Base-by-base conservation (phyloP, 53 echinoderm and acorn worm species). In the Arbacia lixula region DNA sequence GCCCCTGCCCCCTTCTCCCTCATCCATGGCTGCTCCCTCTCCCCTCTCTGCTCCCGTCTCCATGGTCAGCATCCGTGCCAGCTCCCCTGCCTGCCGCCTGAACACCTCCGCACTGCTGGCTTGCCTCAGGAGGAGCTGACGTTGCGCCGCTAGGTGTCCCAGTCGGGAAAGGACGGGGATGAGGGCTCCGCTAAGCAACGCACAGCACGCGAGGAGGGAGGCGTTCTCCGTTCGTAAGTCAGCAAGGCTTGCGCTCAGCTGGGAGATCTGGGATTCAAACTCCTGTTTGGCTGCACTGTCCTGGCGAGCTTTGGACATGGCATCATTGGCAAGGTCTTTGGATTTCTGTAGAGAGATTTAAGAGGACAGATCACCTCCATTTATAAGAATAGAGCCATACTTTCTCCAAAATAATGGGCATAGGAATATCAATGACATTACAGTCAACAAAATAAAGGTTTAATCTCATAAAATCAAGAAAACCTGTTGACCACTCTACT, bases 111-210 rank as follows among this genome's bases (percentile, higher is more conserved):
- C 81, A 1, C 58, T 36, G 31, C 33, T 38, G 19, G 95, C 56
- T 36, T 91, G 95, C 43, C 74, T 67, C 84, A 88, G 85, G 12
- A 99, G 79, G 6, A 91, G 33, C 1, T 84, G 74, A 60, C 99
- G 86, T 85, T 99, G 94, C 21, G 86, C 75, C 1, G 92, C 88
- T 6, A 99, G 85, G 29, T 88, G 88, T 5, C 57, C 88, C 34
- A 92, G 62, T 19, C 90, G 91, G 24, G 69, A 35, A 67, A 85
- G 87, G 31, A 88, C 85, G 12, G 95, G 92, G 32, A 90, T 71
- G 43, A 95, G 89, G 51, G 94, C 86, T 12, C 99, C 99, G 9
- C 88, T 74, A 39, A 99, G 85, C 43, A 99, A 89, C 21, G 84
- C 90, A 76, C 94, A 94, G 35, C 81, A 85, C 19, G 86, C 54